Evolutionary conservation across 92 coral and sea anemone species (phyloP).

Genomic region (Porites rus): DNA sequence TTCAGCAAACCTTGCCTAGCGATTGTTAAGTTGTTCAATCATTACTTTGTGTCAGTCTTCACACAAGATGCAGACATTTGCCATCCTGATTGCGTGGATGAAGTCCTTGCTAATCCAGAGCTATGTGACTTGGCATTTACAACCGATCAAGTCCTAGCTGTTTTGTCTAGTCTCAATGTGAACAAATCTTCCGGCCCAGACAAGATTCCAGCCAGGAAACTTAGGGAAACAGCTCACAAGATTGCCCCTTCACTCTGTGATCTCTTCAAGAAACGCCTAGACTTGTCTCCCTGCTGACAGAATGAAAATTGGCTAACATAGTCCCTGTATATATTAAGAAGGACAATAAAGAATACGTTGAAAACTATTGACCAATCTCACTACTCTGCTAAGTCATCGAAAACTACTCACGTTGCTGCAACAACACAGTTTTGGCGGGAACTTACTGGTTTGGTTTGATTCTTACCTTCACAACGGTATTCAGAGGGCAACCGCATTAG

Average conservation of each 20-base stretch:
- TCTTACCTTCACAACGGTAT: too few species aligned
- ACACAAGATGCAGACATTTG: background rate
- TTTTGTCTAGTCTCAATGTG: conserved; percentile 35
- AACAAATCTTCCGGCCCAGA: conserved; percentile 55
- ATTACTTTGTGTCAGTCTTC: background rate
- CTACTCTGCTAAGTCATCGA: background rate
- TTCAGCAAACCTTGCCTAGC: background rate
- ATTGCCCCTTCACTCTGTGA: background rate
- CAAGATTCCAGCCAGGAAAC: background rate
- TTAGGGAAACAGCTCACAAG: background rate
- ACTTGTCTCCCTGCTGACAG: background rate
- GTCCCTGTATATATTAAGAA: too few species aligned
- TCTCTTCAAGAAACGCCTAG: background rate
- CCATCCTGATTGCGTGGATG: background rate
- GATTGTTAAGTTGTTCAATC: background rate
- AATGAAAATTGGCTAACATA: background rate
- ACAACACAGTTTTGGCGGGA: too few species aligned
- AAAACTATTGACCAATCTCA: conserved; percentile 61
- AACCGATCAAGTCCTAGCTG: too few species aligned
- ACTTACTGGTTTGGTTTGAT: background rate
- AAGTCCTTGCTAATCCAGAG: background rate
- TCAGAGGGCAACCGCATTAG: conserved; percentile 24
- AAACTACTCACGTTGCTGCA: too few species aligned
- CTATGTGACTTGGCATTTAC: background rate
- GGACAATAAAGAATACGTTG: conserved; percentile 24